A percentile compares a stretch with the other conserved stretches of the same genome.
Conservation (phyloP, 2,888 invertebrate genomes). For the Strigamia transsilvanica region DNA sequence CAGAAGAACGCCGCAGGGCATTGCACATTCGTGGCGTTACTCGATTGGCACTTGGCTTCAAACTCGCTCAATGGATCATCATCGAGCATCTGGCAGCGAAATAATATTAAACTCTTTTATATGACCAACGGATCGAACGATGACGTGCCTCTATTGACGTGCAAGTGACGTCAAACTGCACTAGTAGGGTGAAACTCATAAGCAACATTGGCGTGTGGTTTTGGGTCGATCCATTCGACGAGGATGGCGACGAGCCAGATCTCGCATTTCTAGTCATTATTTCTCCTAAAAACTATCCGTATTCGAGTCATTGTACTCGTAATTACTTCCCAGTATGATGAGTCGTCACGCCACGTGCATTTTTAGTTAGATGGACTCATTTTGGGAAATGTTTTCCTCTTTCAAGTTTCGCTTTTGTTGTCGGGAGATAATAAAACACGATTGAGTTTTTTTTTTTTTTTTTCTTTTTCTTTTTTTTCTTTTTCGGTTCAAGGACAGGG, state of each 20-base stretch:
- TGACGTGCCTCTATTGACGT: slow-evolving; percentile 42
- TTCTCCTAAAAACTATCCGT: not conserved
- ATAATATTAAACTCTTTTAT: slow-evolving; percentile 12
- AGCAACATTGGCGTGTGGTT: slow-evolving; percentile 37
- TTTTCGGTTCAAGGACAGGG: slow-evolving; percentile 31
- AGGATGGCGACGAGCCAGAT: not conserved
- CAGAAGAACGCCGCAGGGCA: slow-evolving; percentile 23
- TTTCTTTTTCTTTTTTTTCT: not conserved
- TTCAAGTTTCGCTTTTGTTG: not conserved
- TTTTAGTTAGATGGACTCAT: not conserved
- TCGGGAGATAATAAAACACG: not conserved
- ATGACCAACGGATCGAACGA: slow-evolving; percentile 9
- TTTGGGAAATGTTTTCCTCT: not conserved
- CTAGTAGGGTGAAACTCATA: slow-evolving; percentile 40
- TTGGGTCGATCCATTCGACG: slow-evolving; percentile 32
- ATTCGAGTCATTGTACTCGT: slow-evolving; percentile 17
- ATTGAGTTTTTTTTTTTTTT: not conserved
- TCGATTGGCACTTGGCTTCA: not conserved
- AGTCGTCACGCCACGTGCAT: slow-evolving; percentile 14
- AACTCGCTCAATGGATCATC: not conserved
- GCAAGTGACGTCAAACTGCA: slow-evolving; percentile 9
- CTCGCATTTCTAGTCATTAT: not conserved
- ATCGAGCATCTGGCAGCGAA: slow-evolving; percentile 10
- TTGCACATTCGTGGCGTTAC: not conserved
- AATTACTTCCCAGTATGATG: slow-evolving; percentile 10